Evolutionary conservation across 2,797 vertebrate genomes (phyloP), one percentile per base, ranked within the genome.

Genomic region (Pseudochirops cupreus): DNA sequence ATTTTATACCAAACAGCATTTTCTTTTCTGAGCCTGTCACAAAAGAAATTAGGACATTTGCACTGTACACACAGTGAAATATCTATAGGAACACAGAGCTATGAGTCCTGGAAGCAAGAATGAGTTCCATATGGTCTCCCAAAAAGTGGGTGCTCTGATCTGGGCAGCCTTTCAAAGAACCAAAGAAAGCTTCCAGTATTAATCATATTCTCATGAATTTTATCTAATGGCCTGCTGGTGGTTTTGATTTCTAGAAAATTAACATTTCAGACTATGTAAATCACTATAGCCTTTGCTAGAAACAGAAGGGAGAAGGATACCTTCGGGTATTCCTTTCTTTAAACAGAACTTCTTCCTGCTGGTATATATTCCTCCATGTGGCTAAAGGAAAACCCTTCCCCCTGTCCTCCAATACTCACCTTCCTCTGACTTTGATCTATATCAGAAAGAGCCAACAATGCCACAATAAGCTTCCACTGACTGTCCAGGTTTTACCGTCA

Each of bases 241-340:
- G 92, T 94, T 97, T 96, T 96, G 96, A 96, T 97, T 97, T 97
- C 93, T 96, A 94, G 92, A 97, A 97, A 98, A 96, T 97, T 96
- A 96, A 96, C 92, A 97, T 96, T 97, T 97, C 53, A 57, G 93
- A 92, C 93, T 95, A 94, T 95, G 92, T 96, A 97, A 97, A 97
- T 97, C 96, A 97, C 91, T 57, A 52, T 93, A 96, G 92, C 28
- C 95, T 97, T 95, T 94, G 91, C 96, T 94, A 95, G 94, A 96
- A 97, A 92, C 24, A 95, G 54, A 97, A 97, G 59, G 92, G 67
- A 92, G 97, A 96, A 94, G 90, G 24, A 54, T 91, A 53, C 39
- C 28, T 6, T 53, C 13, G 7, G 5, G n/a, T 91, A 92, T 87
- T 90, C 12, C 39, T 50, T 95, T 93, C 74, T 54, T 57, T 82